phyloP scores from a whole-genome alignment of 2,888 invertebrate species.

The Eulithis prunata region DNA sequence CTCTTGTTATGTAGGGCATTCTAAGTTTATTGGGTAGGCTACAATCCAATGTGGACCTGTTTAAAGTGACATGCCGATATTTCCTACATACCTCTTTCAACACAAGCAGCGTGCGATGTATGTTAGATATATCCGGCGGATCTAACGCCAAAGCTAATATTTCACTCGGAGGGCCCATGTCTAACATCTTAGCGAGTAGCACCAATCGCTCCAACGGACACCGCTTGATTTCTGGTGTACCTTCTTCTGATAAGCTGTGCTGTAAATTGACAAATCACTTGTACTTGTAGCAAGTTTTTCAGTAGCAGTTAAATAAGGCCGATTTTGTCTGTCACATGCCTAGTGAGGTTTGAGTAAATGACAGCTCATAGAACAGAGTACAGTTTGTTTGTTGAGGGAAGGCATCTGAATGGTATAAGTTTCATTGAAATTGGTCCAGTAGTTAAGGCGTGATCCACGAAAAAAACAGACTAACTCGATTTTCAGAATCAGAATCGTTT shows the following conservation, averaged over 20 bases:
- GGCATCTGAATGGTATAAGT: too few relatives aligned
- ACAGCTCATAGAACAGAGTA: too few relatives aligned
- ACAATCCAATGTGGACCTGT: too few relatives aligned
- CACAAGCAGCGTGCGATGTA: constrained; percentile 91
- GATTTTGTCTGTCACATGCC: too few relatives aligned
- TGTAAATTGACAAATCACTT: constrained; percentile 42
- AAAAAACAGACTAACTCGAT: too few relatives aligned
- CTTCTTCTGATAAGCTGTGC: constrained; percentile 81
- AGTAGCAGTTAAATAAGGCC: background rate
- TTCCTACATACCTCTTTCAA: constrained; percentile 89
- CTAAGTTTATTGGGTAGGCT: too few relatives aligned
- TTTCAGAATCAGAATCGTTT: too few relatives aligned
- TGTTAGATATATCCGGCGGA: constrained; percentile 93
- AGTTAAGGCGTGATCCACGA: too few relatives aligned
- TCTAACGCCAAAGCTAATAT: constrained; percentile 93
- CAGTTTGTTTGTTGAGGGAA: too few relatives aligned
- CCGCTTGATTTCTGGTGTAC: constrained; percentile 90
- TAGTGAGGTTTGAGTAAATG: too few relatives aligned
- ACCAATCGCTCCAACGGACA: constrained; percentile 93
- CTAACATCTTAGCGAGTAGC: constrained; percentile 91
- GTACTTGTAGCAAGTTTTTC: background rate
- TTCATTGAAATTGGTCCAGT: too few relatives aligned
- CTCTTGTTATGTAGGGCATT: too few relatives aligned
- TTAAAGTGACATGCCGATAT: background rate
- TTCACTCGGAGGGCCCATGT: constrained; percentile 91